phyloP scores from a whole-genome alignment of 2,113 vertebrate genomes.

The Anser brachyrhynchus region DNA sequence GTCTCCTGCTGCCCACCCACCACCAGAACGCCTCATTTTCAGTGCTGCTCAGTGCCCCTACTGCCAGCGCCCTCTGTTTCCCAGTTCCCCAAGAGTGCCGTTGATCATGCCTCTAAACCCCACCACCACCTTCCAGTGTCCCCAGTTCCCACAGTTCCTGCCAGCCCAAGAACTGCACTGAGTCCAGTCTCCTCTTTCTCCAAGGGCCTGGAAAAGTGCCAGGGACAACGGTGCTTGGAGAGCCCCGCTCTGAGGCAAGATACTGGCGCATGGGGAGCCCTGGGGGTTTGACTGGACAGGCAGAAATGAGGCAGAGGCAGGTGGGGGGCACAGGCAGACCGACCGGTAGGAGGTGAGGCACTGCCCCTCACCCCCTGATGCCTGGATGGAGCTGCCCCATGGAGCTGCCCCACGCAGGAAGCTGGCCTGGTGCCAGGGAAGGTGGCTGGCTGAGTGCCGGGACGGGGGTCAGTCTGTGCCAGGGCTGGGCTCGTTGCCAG shows the following conservation, averaged over 20 bases:
- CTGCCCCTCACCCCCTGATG: not conserved
- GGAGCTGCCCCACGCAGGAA: not conserved
- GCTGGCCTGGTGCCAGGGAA: not conserved
- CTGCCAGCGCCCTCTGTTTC: not conserved
- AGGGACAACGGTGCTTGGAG: not conserved
- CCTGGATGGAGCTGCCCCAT: not conserved
- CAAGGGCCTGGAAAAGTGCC: not conserved
- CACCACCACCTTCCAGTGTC: too few species aligned
- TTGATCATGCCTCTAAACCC: too few species aligned
- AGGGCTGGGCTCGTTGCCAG: not conserved
- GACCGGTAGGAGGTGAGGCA: too few species aligned
- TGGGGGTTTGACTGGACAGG: not conserved
- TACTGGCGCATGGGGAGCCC: not conserved
- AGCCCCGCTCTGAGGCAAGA: not conserved
- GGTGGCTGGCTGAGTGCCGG: not conserved
- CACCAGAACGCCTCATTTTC: not conserved
- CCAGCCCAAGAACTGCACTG: not conserved
- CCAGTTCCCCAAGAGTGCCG: too few species aligned
- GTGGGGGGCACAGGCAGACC: fast-evolving
- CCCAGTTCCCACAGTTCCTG: too few species aligned
- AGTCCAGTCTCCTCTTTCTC: too few species aligned
- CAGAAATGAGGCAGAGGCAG: not conserved
- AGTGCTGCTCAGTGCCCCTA: not conserved
- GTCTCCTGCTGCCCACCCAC: fast-evolving
- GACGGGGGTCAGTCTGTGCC: too few species aligned